A percentile compares a stretch with the other conserved stretches of the same genome.
Evolutionary conservation across 2,888 invertebrate species (phyloP).

Genomic region (Vannuccia rotundouncinata): DNA sequence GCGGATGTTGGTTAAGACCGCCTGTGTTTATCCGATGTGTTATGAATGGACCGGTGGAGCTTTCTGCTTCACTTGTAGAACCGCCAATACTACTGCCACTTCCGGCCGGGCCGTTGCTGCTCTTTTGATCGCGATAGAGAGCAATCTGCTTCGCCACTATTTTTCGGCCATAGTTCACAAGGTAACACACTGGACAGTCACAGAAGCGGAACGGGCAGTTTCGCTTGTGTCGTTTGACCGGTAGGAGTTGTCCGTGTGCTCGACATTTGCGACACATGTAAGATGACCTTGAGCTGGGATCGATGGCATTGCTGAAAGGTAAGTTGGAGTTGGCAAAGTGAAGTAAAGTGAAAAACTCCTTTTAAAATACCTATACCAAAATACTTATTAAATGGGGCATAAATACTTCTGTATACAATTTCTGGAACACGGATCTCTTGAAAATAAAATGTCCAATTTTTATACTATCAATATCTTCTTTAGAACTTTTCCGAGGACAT

Average conservation of each 20-base stretch:
- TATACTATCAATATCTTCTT: too few species aligned
- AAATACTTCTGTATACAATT: too few species aligned
- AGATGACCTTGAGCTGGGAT: slow-evolving; percentile 27
- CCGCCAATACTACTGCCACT: neutral
- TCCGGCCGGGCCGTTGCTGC: neutral
- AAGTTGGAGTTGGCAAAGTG: neutral
- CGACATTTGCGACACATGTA: slow-evolving; percentile 40
- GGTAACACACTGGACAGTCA: slow-evolving; percentile 30
- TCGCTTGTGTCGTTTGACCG: slow-evolving; percentile 39
- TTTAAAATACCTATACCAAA: too few species aligned
- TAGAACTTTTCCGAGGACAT: too few species aligned
- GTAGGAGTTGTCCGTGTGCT: slow-evolving; percentile 31
- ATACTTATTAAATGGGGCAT: too few species aligned
- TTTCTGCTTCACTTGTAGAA: neutral
- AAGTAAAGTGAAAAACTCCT: neutral
- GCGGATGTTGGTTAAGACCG: neutral
- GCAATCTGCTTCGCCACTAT: slow-evolving; percentile 37
- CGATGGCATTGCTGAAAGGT: neutral
- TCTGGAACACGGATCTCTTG: too few species aligned
- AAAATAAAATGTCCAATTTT: too few species aligned
- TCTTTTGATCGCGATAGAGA: slow-evolving; percentile 35
- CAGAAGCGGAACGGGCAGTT: slow-evolving; percentile 35
- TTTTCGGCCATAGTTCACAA: slow-evolving; percentile 34
- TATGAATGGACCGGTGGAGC: neutral
- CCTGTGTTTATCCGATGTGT: neutral